These are phyloP conservation scores for Raja brachyura DNA, from an alignment of 2,113 vertebrate species.

Conservation along the genomic window DNA sequence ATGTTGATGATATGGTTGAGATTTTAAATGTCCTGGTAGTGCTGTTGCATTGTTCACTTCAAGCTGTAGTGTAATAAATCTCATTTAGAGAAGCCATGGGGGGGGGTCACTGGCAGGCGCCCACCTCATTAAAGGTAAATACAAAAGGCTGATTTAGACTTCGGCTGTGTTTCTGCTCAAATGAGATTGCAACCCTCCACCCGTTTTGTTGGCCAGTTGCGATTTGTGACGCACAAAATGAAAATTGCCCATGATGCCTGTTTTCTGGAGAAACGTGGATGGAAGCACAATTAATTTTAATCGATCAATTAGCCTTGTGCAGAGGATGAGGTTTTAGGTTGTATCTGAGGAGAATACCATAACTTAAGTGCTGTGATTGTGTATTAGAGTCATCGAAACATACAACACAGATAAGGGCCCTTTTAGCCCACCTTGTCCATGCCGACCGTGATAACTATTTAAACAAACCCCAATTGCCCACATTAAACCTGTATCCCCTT, in stretches of 20 bases:
- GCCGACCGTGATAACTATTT: too few species aligned
- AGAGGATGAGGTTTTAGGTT: not conserved
- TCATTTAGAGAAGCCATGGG: not conserved
- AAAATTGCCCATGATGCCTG: not conserved
- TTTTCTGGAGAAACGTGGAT: slow-evolving; percentile 7
- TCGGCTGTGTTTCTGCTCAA: not conserved
- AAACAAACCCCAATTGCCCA: too few species aligned
- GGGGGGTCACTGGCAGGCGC: too few species aligned
- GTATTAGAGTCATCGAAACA: too few species aligned
- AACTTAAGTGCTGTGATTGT: not conserved
- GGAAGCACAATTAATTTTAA: not conserved
- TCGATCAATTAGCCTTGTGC: not conserved
- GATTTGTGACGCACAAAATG: not conserved
- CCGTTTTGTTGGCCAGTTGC: not conserved
- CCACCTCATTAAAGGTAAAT: not conserved
- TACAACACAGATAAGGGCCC: too few species aligned
- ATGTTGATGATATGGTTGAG: not conserved
- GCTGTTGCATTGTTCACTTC: not conserved
- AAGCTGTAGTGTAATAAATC: not conserved
- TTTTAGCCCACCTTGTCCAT: too few species aligned
- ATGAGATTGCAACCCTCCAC: not conserved
- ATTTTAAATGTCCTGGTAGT: not conserved
- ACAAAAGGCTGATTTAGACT: not conserved
- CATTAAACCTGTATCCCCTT: too few species aligned
- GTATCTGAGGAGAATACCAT: not conserved